phyloP scores from a whole-genome alignment of 2,888 invertebrate species.

The Scaptomyza tumidula region DNA sequence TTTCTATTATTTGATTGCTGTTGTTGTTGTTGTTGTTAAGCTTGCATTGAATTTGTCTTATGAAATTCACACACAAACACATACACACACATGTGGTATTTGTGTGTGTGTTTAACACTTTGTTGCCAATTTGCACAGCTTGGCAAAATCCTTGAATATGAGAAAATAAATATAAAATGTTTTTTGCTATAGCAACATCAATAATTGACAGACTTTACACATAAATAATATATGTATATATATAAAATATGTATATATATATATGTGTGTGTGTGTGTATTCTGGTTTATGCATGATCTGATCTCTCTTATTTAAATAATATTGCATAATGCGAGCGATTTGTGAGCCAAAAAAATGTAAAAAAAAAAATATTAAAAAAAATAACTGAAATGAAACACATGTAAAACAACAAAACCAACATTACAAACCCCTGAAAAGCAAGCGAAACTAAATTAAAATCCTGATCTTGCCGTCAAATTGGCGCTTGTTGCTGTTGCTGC shows the following conservation, averaged over 20 bases:
- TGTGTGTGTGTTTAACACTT: conserved; percentile 32
- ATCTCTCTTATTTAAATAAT: conserved; percentile 60
- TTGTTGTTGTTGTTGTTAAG: conserved; percentile 13
- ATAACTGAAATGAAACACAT: conserved; percentile 54
- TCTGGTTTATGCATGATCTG: conserved; percentile 27
- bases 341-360: conserved; percentile 44
- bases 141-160: conserved; percentile 55
- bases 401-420: conserved; percentile 46
- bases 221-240: not conserved
- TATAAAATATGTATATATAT: not conserved
- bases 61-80: conserved; percentile 41
- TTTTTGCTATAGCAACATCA: conserved; percentile 12
- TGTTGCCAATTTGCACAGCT: conserved; percentile 48
- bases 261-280: conserved; percentile 11
- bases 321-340: conserved; percentile 68
- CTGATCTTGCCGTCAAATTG: conserved; percentile 71
- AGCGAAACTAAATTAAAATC: conserved; percentile 69
- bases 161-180: conserved; percentile 25
- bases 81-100: not conserved
- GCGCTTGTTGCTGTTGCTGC: conserved; percentile 46
- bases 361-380: conserved; percentile 53
- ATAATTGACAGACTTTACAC: conserved; percentile 7
- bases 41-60: conserved; percentile 64
- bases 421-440: conserved; percentile 31
- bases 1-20: conserved; percentile 19